These are phyloP conservation scores for Trilocha varians DNA, from an alignment of 2,888 invertebrate genomes.

Conservation along the genomic window DNA sequence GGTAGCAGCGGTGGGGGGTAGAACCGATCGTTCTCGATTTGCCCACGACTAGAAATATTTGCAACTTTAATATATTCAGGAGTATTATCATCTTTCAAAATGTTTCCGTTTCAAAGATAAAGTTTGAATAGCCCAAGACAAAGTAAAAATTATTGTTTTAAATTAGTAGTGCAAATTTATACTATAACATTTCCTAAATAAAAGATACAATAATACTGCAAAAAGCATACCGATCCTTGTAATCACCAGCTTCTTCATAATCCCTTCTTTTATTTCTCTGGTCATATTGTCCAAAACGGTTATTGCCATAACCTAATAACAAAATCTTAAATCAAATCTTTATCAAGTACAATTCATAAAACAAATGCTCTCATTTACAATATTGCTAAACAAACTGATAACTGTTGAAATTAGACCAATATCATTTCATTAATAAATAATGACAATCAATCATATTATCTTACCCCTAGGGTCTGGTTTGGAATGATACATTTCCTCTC, in stretches of 20 bases:
- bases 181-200: too few relatives aligned
- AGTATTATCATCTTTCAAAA: too few relatives aligned
- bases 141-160: too few relatives aligned
- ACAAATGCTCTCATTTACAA: conserved; percentile 1
- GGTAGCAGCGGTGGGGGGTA: not conserved
- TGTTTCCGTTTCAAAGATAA: too few relatives aligned
- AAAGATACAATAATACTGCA: too few relatives aligned
- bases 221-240: conserved; percentile 22
- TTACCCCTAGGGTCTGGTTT: conserved; percentile 50
- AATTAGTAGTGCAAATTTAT: too few relatives aligned
- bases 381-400: too few relatives aligned
- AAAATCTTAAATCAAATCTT: not conserved
- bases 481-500: conserved; percentile 37
- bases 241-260: conserved; percentile 42
- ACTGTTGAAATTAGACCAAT: too few relatives aligned
- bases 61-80: too few relatives aligned
- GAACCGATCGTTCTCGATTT: conserved; percentile 44
- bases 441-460: not conserved
- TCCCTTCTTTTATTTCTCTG: conserved; percentile 34
- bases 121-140: too few relatives aligned
- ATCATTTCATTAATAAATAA: too few relatives aligned
- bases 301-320: conserved; percentile 41
- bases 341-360: conserved; percentile 1
- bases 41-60: conserved; percentile 47
- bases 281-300: conserved; percentile 48